Percentiles rank a stretch among this genome's conserved stretches.
phyloP scores from a whole-genome alignment of 2,113 vertebrate genomes.

The Columbina picui region DNA sequence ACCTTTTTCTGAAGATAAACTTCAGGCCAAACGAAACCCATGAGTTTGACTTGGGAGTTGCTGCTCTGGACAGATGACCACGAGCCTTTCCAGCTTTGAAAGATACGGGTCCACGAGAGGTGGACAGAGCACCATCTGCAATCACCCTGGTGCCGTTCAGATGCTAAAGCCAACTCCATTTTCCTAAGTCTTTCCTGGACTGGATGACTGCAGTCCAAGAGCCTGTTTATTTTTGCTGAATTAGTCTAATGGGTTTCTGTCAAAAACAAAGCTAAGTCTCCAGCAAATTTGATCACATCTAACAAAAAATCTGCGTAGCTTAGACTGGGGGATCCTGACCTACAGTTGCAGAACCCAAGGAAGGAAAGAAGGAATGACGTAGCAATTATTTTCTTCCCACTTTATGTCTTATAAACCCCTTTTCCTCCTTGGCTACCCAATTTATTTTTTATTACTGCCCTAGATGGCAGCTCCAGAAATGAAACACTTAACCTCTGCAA shows the following conservation, averaged over 20 bases:
- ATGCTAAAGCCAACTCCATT: background rate
- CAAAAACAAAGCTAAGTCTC: background rate
- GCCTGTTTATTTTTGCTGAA: background rate
- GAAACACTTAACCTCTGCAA: slow-evolving; percentile 61
- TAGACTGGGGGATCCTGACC: background rate
- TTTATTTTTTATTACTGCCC: slow-evolving; percentile 30
- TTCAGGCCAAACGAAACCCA: background rate
- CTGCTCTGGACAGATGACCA: background rate
- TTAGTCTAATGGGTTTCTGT: background rate
- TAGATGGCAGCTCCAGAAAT: slow-evolving; percentile 9
- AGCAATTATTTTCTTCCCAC: slow-evolving; percentile 12
- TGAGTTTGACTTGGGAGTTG: background rate
- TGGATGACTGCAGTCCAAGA: background rate
- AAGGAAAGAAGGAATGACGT: background rate
- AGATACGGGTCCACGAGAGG: background rate
- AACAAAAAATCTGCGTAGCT: background rate
- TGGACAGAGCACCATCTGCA: background rate
- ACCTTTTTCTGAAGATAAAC: background rate
- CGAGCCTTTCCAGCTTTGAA: background rate
- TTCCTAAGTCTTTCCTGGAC: background rate
- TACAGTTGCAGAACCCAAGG: background rate
- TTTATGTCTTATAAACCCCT: background rate
- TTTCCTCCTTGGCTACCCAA: slow-evolving; percentile 30
- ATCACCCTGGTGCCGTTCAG: background rate
- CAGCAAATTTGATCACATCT: background rate